These are phyloP conservation scores for Enteromius viviparus DNA, from an alignment of 2,797 vertebrate species.

Conservation along the genomic window DNA sequence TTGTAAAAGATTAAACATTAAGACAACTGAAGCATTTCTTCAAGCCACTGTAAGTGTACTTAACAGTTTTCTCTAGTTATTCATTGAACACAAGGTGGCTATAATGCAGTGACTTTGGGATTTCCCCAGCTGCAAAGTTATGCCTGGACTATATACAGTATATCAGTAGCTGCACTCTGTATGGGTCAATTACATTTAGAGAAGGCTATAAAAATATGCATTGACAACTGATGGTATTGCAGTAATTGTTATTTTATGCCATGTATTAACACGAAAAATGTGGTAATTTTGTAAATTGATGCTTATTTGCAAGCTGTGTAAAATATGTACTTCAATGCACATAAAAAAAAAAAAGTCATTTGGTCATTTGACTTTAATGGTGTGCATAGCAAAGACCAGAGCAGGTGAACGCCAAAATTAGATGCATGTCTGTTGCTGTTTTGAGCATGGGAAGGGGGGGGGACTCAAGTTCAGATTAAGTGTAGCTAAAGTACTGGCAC, in stretches of 20 bases:
- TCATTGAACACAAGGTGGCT: neutral
- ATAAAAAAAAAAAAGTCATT: slow-evolving; percentile 38
- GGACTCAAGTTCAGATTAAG: slow-evolving; percentile 33
- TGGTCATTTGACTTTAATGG: slow-evolving; percentile 43
- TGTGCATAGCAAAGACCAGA: slow-evolving; percentile 67
- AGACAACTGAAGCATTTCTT: slow-evolving; percentile 14
- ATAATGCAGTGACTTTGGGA: slow-evolving; percentile 2
- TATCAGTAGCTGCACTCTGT: slow-evolving; percentile 2
- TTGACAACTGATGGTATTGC: neutral
- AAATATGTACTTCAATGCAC: slow-evolving; percentile 27
- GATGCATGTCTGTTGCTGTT: slow-evolving; percentile 58
- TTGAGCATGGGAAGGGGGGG: slow-evolving; percentile 5
- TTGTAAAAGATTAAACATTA: slow-evolving; percentile 24
- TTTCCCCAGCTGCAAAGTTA: slow-evolving; percentile 23
- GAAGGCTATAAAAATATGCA: neutral
- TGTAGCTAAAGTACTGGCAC: slow-evolving; percentile 46
- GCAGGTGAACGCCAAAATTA: slow-evolving; percentile 91
- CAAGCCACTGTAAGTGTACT: neutral
- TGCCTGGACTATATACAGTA: neutral
- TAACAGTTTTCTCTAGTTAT: slow-evolving; percentile 11
- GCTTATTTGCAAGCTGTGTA: neutral
- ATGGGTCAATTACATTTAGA: slow-evolving; percentile 10
- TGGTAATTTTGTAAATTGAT: neutral
- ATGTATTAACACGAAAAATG: neutral
- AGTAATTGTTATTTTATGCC: neutral